Base-by-base conservation (phyloP, 2,113 vertebrate genomes). In the Eclectus roratus region DNA sequence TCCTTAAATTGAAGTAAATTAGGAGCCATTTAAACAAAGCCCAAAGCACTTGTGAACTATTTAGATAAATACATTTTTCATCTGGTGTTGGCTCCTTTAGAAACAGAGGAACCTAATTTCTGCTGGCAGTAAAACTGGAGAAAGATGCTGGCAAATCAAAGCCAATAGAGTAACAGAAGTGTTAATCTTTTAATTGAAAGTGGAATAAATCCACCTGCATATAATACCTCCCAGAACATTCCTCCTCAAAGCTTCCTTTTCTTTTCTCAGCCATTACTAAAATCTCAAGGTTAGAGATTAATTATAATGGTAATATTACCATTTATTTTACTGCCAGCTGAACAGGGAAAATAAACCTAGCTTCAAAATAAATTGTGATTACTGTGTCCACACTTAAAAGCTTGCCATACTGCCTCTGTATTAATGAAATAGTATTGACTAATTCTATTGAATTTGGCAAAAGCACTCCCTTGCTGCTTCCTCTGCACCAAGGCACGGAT, bases 251-350 rank as follows among this genome's bases (percentile, higher is more conserved):
- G 31, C 58, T 93, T 39, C 69, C 21, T 66, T 61, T 70, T 39
- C n/a, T 49, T 64, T 80, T 41, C 56, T 47, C 49, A 88, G 73
- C 31, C 82, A 70, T 87, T 66, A 74, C 63, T 82, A 78, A 69
- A 61, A 72, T 88, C 92, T 96, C 74, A 92, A 86, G 89, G 96
- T 92, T 87, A 96, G 85, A 94, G 88, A 97, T 96, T 96, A 96
- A 97, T 96, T 96, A 89, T 88, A 83, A 95, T 89, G 66, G 89
- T 55, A 85, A 92, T 91, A 85, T 88, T 91, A 29, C 73, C 60
- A 63, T 96, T 94, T 88, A 52, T 96, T 97, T 96, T 94, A 91
- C 80, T 90, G 76, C 77, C 85, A 95, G 63, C 70, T 87, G 70
- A 89, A 92, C 63, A 58, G 84, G 89, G 68, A 92, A 69, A 82